These are phyloP conservation scores for Aurelia sp. DNA, from an alignment of 30 jellyfish, hydroid and myxozoan species.

Conservation along the genomic window DNA sequence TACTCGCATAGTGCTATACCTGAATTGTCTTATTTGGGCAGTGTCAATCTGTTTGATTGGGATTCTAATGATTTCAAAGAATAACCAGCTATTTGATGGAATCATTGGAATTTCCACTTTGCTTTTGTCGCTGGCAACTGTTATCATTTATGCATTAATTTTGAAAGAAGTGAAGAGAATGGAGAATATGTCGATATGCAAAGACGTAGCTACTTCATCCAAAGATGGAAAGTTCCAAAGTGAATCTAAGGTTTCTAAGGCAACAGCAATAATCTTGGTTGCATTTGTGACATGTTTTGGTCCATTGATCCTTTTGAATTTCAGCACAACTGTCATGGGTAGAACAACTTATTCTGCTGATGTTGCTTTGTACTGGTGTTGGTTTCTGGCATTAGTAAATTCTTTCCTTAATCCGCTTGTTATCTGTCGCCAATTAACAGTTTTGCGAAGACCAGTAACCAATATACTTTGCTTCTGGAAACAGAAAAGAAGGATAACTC, in stretches of 20 bases:
- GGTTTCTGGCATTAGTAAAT: not conserved
- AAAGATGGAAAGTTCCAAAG: not conserved
- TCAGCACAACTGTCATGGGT: not conserved
- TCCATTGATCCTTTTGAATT: not conserved
- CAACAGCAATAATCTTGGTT: not conserved
- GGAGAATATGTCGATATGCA: not conserved
- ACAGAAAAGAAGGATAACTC: not conserved
- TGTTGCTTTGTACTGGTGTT: not conserved
- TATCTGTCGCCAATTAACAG: not conserved
- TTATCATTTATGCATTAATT: not conserved
- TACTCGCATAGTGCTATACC: not conserved
- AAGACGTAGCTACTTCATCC: not conserved
- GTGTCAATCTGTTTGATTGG: not conserved
- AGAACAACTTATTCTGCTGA: not conserved
- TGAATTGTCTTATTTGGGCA: not conserved
- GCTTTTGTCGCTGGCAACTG: not conserved
- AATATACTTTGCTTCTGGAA: not conserved
- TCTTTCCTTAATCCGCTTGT: not conserved
- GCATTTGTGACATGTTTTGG: not conserved
- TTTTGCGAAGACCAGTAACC: not conserved
- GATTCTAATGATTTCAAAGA: not conserved
- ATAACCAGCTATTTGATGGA: not conserved
- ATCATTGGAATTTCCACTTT: not conserved
- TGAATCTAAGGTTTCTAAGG: not conserved
- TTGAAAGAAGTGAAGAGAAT: not conserved